A percentile compares a stretch with the other conserved stretches of the same genome.
phyloP scores from a whole-genome alignment of 35 echinoderm and acorn worm species.

The Ptychodera flava region DNA sequence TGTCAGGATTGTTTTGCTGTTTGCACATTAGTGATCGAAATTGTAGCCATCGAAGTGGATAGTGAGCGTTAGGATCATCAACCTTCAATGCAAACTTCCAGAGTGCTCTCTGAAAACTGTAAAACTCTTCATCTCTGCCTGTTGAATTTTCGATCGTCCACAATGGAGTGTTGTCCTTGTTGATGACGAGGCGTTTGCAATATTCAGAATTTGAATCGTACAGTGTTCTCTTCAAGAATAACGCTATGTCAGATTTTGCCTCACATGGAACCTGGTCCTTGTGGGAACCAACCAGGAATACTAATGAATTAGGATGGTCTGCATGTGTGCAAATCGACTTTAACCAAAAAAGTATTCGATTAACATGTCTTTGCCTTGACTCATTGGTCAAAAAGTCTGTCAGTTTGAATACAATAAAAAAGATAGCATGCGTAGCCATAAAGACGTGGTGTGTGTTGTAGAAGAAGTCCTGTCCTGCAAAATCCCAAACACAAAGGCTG shows the following conservation, averaged over 20 bases:
- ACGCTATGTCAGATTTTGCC: not conserved
- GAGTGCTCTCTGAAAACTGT: not conserved
- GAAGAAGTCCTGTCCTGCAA: slow-evolving; percentile 10
- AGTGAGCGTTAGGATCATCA: not conserved
- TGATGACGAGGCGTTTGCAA: slow-evolving; percentile 5
- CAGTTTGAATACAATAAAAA: slow-evolving; percentile 4
- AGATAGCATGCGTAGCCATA: not conserved
- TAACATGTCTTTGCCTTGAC: not conserved
- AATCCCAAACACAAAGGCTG: slow-evolving; percentile 7
- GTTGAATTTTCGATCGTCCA: slow-evolving; percentile 22
- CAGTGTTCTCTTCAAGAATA: not conserved
- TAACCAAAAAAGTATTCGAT: not conserved
- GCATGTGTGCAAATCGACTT: slow-evolving; percentile 10
- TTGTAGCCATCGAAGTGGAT: not conserved
- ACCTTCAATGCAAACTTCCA: not conserved
- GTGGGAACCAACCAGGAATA: slow-evolving; percentile 7
- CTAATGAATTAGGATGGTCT: not conserved
- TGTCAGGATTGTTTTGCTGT: not conserved
- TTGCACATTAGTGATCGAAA: not conserved
- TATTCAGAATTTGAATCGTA: not conserved
- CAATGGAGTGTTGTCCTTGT: slow-evolving; percentile 2
- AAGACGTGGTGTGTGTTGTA: slow-evolving; percentile 17
- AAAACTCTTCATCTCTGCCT: not conserved
- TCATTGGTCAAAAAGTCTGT: not conserved
- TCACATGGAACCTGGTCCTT: not conserved